Base-by-base conservation (phyloP, 1,140 invertebrate species). In the Anoplolepis gracilipes region DNA sequence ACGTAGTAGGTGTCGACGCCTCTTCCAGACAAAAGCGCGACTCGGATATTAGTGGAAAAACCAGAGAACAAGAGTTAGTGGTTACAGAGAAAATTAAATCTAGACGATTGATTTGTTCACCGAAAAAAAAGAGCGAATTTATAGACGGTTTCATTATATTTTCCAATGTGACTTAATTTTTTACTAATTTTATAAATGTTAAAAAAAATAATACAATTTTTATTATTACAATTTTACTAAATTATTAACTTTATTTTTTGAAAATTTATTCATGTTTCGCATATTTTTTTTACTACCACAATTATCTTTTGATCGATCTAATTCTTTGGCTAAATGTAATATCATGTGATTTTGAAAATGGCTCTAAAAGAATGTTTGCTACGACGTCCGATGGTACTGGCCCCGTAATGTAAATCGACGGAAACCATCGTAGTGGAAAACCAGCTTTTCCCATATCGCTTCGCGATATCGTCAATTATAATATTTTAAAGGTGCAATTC, bases 1-100 rank as follows among this genome's bases (percentile, higher is more conserved):
- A 87, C 42, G 61, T 55, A 73, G 16, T 19, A 28, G 86, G 30
- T 67, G 77, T 88, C 87, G 81, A 88, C 53, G 72, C 33, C 67
- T 75, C 65, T 90, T 90, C 77, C 81, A 87, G 84, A 49, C 39
- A 78, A 49, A 53, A 75, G 49, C 49, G 28, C 46, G 57, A 67
- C 46, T 87, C 65, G 59, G 53, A 67, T 73, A 73, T 78, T 75
- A 82, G 57, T n/a, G 22, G 53, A 85, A 76, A 77, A 81, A 67
- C n/a, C 53, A 16, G 49, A 46, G 53, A 42, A 72, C 25, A 67
- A 79, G 62, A 62, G 11, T 11, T 33, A 5, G 1, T 25, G 25
- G 11, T 49, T 49, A 49, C 46, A 33, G 36, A 59, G 53, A n/a
- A 36, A 55, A 55, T 42, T 42, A 25, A 70, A 70, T 81, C 33